These are phyloP conservation scores for Brevipalpus yothersi DNA, from an alignment of 1,140 invertebrate species.

Conservation along the genomic window DNA sequence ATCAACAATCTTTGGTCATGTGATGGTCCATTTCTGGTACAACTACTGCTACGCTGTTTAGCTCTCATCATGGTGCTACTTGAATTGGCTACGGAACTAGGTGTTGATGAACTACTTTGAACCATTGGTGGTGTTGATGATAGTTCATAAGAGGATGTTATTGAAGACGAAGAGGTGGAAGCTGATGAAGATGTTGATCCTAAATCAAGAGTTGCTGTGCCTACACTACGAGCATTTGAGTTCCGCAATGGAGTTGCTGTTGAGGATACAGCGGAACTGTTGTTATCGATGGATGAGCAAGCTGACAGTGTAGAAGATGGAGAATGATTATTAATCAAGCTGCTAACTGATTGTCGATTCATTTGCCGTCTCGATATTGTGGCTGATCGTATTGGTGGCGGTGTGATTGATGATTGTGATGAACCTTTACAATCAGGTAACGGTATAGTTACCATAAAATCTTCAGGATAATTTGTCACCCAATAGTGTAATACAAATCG, in stretches of 20 bases:
- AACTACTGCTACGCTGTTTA: too few relatives aligned
- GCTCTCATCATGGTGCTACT: too few relatives aligned
- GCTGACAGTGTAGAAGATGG: not conserved
- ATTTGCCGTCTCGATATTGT: not conserved
- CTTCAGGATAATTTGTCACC: constrained; percentile 11
- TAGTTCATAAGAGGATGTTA: not conserved
- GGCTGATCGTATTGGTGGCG: not conserved
- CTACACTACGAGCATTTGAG: not conserved
- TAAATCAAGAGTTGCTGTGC: not conserved
- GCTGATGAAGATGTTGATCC: not conserved
- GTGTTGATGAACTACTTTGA: not conserved
- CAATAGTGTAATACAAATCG: constrained; percentile 10
- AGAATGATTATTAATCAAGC: not conserved
- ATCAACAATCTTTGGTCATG: not conserved
- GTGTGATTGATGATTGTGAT: not conserved
- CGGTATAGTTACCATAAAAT: constrained; percentile 2
- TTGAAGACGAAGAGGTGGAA: not conserved
- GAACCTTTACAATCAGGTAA: not conserved
- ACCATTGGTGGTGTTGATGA: not conserved
- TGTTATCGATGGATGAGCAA: not conserved
- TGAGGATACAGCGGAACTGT: not conserved
- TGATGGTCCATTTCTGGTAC: too few relatives aligned
- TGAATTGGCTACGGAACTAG: not conserved
- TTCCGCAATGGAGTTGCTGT: not conserved
- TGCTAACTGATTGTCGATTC: not conserved